Base-by-base conservation (phyloP, 2,888 invertebrate genomes). In the Hyppa rectilinea region DNA sequence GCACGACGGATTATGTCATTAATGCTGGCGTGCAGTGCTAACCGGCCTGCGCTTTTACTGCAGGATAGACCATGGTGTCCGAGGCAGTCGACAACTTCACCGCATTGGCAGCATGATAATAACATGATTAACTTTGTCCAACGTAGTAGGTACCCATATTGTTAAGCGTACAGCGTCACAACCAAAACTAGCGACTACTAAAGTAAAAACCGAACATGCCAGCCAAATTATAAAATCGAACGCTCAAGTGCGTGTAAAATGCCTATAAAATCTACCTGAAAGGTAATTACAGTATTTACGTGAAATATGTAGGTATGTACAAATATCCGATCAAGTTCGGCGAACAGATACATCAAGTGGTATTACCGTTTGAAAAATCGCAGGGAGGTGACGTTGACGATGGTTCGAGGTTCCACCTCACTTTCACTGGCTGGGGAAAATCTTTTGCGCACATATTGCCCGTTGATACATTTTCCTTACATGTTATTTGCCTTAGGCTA, bases 291-390 rank as follows among this genome's bases (percentile, higher is more conserved):
- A 65, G 72, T 71, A 78, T 78, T 72, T 68, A 59, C 60, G 71
- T 71, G 59, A 75, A 80, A 66, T 74, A 71, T 82, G 73, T 72
- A 73, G 70, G 75, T 67, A 78, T 67, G 67, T 78, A 80, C 81
- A 78, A 79, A 80, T 75, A 78, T 78, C 75, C 84, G 81, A 85
- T 87, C 86, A 83, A 84, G 80, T 85, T 84, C 80, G 83, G 82
- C 81, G 83, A 85, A 85, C 77, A 86, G 83, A 88, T 87, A 88
- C 84, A 89, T 88, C 87, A 88, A 87, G 83, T 79, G 87, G 88
- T 80, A 89, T 89, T 88, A 88, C 85, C 79, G 87, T 81, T 86
- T 87, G 89, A 87, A 84, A 88, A 89, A 89, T 87, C 81, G 88
- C 81, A 43, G 81, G 81, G 82, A 85, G 84, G 82, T 74, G 84